phyloP scores from a whole-genome alignment of 35 echinoderm and acorn worm species.

The Amphiura filiformis region DNA sequence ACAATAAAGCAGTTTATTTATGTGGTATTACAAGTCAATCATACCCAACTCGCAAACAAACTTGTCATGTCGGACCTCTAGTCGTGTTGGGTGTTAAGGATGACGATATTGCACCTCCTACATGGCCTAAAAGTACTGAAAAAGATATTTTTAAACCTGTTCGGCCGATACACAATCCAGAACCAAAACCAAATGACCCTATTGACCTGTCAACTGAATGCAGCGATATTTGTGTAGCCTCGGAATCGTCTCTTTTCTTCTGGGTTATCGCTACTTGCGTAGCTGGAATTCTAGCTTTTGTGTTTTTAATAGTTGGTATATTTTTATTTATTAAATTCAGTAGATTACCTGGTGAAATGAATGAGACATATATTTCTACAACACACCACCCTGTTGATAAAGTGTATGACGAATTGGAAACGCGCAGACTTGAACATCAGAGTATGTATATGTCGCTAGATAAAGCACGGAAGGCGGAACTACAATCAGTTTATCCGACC shows the following conservation, averaged over 20 bases:
- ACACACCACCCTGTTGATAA: not conserved
- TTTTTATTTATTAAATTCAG: not conserved
- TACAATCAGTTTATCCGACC: not conserved
- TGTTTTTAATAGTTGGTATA: not conserved
- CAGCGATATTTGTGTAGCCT: not conserved
- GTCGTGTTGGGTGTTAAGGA: not conserved
- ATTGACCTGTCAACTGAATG: not conserved
- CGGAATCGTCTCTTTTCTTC: not conserved
- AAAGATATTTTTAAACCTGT: too few species aligned
- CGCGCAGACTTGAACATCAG: not conserved
- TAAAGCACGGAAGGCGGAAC: not conserved
- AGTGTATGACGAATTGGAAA: not conserved
- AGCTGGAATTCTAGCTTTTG: not conserved
- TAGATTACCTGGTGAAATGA: not conserved
- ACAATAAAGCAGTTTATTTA: not conserved
- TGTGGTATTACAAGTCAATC: not conserved
- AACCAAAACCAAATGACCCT: too few species aligned
- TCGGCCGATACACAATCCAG: too few species aligned
- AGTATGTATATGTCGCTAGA: not conserved
- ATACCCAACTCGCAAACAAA: not conserved
- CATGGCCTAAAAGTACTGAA: too few species aligned
- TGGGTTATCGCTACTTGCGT: not conserved
- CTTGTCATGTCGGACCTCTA: not conserved
- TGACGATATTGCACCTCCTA: too few species aligned
- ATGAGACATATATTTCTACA: not conserved